Conservation (phyloP, 2,797 vertebrate species). For the Protosalanx chinensis region DNA sequence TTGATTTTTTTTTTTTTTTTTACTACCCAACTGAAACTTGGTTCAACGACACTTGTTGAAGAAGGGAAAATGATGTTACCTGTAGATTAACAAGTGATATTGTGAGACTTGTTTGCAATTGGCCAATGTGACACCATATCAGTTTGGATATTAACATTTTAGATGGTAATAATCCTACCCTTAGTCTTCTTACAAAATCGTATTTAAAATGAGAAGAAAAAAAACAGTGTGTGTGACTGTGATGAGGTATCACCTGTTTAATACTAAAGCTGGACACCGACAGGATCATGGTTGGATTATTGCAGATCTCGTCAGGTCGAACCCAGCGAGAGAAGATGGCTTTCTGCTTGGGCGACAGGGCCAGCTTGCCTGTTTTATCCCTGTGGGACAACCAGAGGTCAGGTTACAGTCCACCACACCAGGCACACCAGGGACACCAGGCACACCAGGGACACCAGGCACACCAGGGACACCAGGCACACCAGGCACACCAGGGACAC, state of each 20-base stretch:
- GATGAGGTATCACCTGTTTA: constrained; percentile 83
- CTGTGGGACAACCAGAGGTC: constrained; percentile 56
- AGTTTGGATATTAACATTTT: not conserved
- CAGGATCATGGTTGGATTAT: constrained; percentile 96
- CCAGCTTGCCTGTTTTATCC: constrained; percentile 90
- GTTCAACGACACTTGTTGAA: too few relatives aligned
- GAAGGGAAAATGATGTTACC: too few relatives aligned
- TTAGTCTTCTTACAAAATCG: too few relatives aligned
- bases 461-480: too few relatives aligned
- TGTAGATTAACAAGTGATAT: too few relatives aligned
- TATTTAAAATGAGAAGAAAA: not conserved
- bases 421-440: not conserved
- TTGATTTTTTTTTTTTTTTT: too few relatives aligned
- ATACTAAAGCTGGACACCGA: constrained; percentile 99
- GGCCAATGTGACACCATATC: too few relatives aligned
- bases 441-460: too few relatives aligned
- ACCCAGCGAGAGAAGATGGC: constrained; percentile 95
- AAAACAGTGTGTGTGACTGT: not conserved
- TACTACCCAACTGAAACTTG: too few relatives aligned
- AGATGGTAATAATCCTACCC: not conserved
- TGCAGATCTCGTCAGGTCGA: constrained; percentile 91
- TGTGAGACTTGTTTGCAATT: too few relatives aligned
- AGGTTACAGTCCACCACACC: not conserved
- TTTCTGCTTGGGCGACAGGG: constrained; percentile 94
- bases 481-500: too few relatives aligned